Evolutionary conservation across 2,888 invertebrate species (phyloP), one percentile per base, ranked within the genome.

Genomic region (Fabriciana adippe): DNA sequence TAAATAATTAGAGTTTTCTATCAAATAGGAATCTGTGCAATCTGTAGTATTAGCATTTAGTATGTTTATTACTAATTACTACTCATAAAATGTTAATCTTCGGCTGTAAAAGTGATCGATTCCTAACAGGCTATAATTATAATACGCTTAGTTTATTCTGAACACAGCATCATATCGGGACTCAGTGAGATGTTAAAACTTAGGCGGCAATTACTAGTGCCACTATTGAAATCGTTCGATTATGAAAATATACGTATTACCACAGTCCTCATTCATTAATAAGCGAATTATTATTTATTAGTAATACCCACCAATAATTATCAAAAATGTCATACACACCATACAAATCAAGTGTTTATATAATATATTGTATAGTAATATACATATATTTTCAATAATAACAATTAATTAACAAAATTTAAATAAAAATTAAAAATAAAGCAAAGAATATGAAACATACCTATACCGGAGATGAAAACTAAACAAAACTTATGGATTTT

Each of bases 91-190:
- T 45, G 5, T 48, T n/a, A n/a, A 48, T 18, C 59, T 31, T 59
- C 48, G 48, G 48, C n/a, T 59, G 48, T 48, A 48, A 59, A 16
- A 13, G 31, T 59, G 26, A 59, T 59, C 57, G 45, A 47, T 65
- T 54, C 45, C 31, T 54, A 59, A 65, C 53, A 48, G 47, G 59
- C 47, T 65, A 65, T 65, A 65, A 55, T 61, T 66, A 66, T 41
- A 35, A 60, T 50, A 61, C 21, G 60, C 55, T 68, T 68, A 64
- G 50, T 60, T 64, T 60, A 64, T 50, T 69, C 60, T 69, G 69
- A 64, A 69, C 60, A 69, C 67, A 67, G 64, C 53, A 47, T 56
- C 55, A 47, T 53, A 55, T 53, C 48, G 64, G 64, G 63, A 70
- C 61, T 64, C 62, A 61, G 54, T 54, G 35, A 47, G 59, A 47